Evolutionary conservation across 2,113 vertebrate species (phyloP), one percentile per base, ranked within the genome.

Genomic region (Lates calcarifer): DNA sequence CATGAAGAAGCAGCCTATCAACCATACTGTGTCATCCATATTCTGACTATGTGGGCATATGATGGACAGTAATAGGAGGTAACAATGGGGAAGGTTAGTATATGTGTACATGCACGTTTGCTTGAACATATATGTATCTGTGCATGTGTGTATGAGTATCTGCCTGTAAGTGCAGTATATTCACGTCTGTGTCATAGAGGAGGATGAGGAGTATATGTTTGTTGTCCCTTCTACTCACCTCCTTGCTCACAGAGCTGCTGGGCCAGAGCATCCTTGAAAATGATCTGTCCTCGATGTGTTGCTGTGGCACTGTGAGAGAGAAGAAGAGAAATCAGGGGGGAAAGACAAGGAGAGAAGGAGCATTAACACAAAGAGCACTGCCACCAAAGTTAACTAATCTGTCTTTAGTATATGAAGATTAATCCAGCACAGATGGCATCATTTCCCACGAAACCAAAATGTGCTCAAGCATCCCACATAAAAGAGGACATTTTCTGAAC

Each of bases 191-290:
- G 71, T 57, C 57, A 66, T 35, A 2, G 28, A 75, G 14, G 15
- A 49, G 11, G 49, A 45, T 37, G 71, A 51, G 17, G 49, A 24
- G 35, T 17, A 37, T 24, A 4, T 22, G 24, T 63, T 62, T 43
- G 53, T 66, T 6, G n/a, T 71, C 43, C 33, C 49, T 60, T 33
- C 39, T 53, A 86, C 91, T 97, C 94, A 99, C 98, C 98, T 97
- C 98, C 98, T 85, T 98, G 96, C 92, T 99, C 98, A 93, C 98
- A 99, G 68, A 99, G 93, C 87, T 99, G 98, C 88, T 98, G 98
- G 85, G 97, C 98, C 94, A 99, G 94, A 72, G 98, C 96, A 94
- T 99, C 98, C 95, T 99, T 99, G 95, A 99, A 99, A 93, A 99
- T 96, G 90, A 99, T 96, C 95, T 99, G 98, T 91, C 98, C 98